Evolutionary conservation across 92 coral and sea anemone genomes (phyloP).

Genomic region (Phymanthus crucifer): DNA sequence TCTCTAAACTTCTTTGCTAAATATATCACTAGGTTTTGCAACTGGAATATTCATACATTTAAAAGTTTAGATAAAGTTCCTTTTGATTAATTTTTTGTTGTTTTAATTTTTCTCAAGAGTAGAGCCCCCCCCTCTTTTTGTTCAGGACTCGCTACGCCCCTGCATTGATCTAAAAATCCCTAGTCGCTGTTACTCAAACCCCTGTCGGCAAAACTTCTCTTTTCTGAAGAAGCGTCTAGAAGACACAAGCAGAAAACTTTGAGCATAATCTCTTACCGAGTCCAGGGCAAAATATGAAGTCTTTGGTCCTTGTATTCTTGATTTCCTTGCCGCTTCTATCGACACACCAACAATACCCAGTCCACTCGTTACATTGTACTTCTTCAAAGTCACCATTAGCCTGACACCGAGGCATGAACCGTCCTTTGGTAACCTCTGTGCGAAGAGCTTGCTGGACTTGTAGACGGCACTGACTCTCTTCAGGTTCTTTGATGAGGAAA

Average conservation of each 20-base stretch:
- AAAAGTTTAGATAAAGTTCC: no score
- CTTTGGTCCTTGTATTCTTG: conserved; percentile 61
- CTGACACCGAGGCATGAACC: conserved; percentile 71
- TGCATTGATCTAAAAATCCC: background rate
- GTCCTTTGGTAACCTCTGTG: conserved; percentile 41
- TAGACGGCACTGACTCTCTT: conserved; percentile 48
- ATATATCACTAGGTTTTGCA: no score
- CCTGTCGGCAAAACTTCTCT: no score
- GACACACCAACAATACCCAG: conserved; percentile 86
- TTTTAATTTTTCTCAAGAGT: no score
- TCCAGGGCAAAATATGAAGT: conserved; percentile 76
- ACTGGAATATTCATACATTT: no score
- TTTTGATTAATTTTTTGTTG: no score
- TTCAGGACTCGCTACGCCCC: no score
- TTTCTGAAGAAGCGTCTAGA: no score
- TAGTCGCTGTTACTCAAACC: background rate
- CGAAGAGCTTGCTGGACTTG: conserved; percentile 57
- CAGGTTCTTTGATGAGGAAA: background rate
- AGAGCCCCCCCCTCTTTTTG: no score
- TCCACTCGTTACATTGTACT: conserved; percentile 65
- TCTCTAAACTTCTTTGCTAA: no score
- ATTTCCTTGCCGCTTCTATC: conserved; percentile 63
- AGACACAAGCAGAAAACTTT: background rate
- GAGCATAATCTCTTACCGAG: conserved; percentile 51
- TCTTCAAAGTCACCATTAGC: conserved; percentile 72